Evolutionary conservation across 2,113 vertebrate genomes (phyloP).

Genomic region (Ameiurus melas): DNA sequence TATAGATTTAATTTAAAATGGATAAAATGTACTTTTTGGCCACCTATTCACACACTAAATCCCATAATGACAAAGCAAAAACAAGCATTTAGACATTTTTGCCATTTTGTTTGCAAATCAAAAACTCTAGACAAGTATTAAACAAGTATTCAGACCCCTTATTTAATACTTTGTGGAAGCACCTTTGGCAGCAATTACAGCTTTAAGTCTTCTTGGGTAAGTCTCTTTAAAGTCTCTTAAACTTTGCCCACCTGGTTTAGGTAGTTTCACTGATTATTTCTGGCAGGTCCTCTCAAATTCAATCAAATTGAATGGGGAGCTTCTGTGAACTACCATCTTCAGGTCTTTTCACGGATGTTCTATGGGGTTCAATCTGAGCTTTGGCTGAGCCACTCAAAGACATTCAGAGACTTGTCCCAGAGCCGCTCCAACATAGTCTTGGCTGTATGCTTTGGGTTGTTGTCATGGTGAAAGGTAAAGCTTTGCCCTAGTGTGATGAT

Average conservation of each 20-base stretch:
- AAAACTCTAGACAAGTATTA: not conserved
- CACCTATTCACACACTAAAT: too few relatives aligned
- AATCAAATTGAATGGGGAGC: not conserved
- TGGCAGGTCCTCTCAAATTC: not conserved
- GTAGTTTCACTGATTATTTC: not conserved
- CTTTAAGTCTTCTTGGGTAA: not conserved
- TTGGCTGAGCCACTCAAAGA: not conserved
- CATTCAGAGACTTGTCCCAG: not conserved
- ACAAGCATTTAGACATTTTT: too few relatives aligned
- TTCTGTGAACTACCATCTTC: not conserved
- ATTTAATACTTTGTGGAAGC: not conserved
- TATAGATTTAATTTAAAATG: not conserved
- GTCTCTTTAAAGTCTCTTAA: too few relatives aligned
- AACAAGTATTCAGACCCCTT: not conserved
- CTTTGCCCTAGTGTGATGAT: too few relatives aligned
- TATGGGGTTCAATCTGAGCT: not conserved
- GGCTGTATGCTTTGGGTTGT: too few relatives aligned
- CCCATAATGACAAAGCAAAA: too few relatives aligned
- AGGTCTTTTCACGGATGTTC: not conserved
- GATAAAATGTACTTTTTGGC: too few relatives aligned
- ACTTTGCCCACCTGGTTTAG: not conserved
- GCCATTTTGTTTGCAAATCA: not conserved
- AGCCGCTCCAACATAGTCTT: not conserved
- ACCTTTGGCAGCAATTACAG: not conserved
- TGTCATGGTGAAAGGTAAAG: not conserved